A percentile compares a stretch with the other conserved stretches of the same genome.
phyloP scores from a whole-genome alignment of 2,113 vertebrate genomes.

The Sminthopsis crassicaudata region DNA sequence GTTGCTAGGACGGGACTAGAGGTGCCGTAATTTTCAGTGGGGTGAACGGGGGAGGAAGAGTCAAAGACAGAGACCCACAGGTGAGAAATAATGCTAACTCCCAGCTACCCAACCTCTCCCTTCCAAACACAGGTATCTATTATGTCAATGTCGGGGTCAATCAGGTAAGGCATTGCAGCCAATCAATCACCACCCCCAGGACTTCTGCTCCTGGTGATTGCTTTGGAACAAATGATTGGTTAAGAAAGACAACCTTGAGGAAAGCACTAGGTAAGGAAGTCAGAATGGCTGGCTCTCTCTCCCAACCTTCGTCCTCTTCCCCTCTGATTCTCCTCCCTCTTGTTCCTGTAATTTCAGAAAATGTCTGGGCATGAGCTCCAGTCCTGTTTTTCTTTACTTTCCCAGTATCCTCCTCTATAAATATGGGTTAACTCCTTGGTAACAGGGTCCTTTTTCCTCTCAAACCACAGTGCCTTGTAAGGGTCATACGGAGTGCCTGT shows the following conservation, averaged over 20 bases:
- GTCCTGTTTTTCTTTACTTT: conserved; percentile 89
- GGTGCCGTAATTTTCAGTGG: conserved; percentile 7
- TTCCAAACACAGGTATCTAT: conserved; percentile 46
- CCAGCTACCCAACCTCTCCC: conserved; percentile 52
- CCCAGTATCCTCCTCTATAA: conserved; percentile 97
- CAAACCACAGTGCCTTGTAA: conserved; percentile 95
- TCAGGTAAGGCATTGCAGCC: conserved; percentile 83
- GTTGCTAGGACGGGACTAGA: conserved; percentile 7
- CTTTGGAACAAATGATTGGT: conserved; percentile 78
- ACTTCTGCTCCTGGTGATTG: conserved; percentile 80
- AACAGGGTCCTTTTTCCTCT: conserved; percentile 88
- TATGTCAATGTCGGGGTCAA: conserved; percentile 63
- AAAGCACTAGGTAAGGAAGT: conserved; percentile 74
- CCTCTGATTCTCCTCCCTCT: conserved; percentile 39
- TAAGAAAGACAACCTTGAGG: conserved; percentile 81
- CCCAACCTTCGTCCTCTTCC: conserved; percentile 56
- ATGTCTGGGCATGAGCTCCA: conserved; percentile 94
- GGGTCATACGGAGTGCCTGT: conserved; percentile 89
- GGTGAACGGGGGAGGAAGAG: conserved; percentile 46
- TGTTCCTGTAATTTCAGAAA: conserved; percentile 82
- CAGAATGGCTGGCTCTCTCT: conserved; percentile 60
- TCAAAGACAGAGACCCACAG: conserved; percentile 7
- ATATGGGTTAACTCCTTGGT: conserved; percentile 92
- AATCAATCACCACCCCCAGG: conserved; percentile 79
- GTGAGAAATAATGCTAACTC: not conserved